These are phyloP conservation scores for Melikaiella ostensackeni DNA, from an alignment of 2,888 invertebrate species.

Conservation along the genomic window DNA sequence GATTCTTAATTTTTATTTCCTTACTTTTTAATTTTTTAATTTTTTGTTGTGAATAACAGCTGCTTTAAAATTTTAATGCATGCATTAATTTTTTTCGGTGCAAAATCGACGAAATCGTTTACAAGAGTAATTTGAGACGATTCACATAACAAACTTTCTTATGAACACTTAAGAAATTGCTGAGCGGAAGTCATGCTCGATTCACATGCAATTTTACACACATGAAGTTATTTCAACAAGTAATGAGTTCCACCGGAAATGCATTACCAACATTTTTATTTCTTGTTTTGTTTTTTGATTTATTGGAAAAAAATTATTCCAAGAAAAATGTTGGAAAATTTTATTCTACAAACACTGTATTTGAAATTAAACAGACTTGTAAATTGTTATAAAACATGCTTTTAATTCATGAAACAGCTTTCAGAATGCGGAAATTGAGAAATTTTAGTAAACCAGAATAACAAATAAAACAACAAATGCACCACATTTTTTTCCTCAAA, in stretches of 20 bases:
- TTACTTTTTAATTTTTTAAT: background rate
- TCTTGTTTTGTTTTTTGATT: background rate
- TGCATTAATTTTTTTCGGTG: background rate
- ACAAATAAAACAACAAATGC: background rate
- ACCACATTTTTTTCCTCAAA: background rate
- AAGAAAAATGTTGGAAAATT: background rate
- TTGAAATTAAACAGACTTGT: too few relatives aligned
- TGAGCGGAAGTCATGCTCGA: constrained; percentile 14
- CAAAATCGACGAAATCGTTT: background rate
- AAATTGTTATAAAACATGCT: too few relatives aligned
- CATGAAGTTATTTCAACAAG: constrained; percentile 9
- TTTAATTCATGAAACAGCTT: too few relatives aligned
- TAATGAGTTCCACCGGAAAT: background rate
- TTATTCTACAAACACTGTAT: background rate
- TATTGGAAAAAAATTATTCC: background rate
- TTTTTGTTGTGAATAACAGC: too few relatives aligned
- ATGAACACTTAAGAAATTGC: constrained; percentile 8
- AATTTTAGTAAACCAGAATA: background rate
- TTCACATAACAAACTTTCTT: constrained; percentile 5
- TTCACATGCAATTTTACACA: constrained; percentile 20
- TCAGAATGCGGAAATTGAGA: background rate
- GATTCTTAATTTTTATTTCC: too few relatives aligned
- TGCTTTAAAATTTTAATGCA: background rate
- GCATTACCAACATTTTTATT: background rate
- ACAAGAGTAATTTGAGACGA: background rate